A percentile compares a stretch with the other conserved stretches of the same genome.
Conservation (phyloP, 1,140 invertebrate species). For the Diorhabda sublineata region DNA sequence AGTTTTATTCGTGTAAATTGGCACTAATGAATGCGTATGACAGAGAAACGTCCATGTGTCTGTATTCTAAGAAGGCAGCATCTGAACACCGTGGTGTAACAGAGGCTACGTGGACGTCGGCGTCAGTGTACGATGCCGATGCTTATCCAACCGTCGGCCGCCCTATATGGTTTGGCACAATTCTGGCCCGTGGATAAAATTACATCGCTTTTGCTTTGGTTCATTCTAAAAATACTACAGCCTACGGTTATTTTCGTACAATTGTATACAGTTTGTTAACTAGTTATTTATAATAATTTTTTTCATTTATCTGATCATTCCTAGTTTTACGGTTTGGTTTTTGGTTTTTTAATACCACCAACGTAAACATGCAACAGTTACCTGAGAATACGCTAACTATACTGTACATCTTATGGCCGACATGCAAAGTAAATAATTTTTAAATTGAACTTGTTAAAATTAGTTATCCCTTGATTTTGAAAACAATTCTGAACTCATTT, state of each 20-base stretch:
- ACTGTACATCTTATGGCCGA: too few relatives aligned
- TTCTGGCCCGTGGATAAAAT: slow-evolving; percentile 46
- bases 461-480: too few relatives aligned
- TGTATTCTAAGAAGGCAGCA: not conserved
- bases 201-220: slow-evolving; percentile 47
- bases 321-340: slow-evolving; percentile 1
- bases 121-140: slow-evolving; percentile 29
- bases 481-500: too few relatives aligned
- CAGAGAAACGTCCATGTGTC: slow-evolving; percentile 5
- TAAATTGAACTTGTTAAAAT: too few relatives aligned
- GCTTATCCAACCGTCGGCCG: slow-evolving; percentile 37
- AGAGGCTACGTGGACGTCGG: not conserved
- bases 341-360: not conserved
- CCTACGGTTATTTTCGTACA: slow-evolving; percentile 45
- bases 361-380: too few relatives aligned
- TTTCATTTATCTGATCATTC: slow-evolving; percentile 18
- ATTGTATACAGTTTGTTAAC: slow-evolving; percentile 43
- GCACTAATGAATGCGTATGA: not conserved
- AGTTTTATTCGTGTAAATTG: too few relatives aligned
- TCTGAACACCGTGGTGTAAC: too few relatives aligned
- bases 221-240: slow-evolving; percentile 45
- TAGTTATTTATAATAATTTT: slow-evolving; percentile 29
- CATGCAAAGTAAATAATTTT: too few relatives aligned
- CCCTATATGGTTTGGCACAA: slow-evolving; percentile 48
- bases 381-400: too few relatives aligned